These are phyloP conservation scores for Pseudobourletiella spinata DNA, from an alignment of 1,140 invertebrate species.

Conservation along the genomic window DNA sequence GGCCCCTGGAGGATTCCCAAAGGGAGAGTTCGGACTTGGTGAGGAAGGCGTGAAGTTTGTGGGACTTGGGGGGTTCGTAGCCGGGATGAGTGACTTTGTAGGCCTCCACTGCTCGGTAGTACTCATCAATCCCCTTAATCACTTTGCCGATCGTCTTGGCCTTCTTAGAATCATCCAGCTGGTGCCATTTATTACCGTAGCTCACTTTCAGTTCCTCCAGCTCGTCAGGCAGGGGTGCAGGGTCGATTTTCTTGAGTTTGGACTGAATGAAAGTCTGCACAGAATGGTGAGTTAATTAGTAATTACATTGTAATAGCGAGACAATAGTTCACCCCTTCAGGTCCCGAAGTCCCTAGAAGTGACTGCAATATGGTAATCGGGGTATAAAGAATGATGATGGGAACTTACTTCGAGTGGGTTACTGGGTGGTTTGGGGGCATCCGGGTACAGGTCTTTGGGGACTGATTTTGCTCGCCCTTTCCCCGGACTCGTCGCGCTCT, in stretches of 20 bases:
- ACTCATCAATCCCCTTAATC: not conserved
- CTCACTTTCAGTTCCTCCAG: not conserved
- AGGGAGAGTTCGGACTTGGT: not conserved
- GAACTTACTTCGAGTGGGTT: not conserved
- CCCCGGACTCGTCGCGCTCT: not conserved
- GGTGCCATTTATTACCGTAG: not conserved
- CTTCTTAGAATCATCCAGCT: not conserved
- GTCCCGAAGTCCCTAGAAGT: no score
- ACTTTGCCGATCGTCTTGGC: not conserved
- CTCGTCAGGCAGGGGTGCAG: not conserved
- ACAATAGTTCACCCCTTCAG: no score
- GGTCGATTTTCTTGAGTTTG: not conserved
- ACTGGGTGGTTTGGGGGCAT: not conserved
- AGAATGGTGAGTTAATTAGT: not conserved
- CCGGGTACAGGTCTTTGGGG: not conserved
- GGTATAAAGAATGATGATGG: no score
- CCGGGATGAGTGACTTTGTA: not conserved
- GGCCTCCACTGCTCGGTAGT: not conserved
- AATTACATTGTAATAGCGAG: no score
- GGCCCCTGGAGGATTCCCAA: not conserved
- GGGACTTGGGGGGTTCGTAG: not conserved
- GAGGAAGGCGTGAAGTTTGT: not conserved
- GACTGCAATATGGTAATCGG: no score
- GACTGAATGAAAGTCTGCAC: slow-evolving; percentile 7
- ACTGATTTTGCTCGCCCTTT: not conserved